Evolutionary conservation across 2,797 vertebrate genomes (phyloP).

Genomic region (Siniperca obscura): DNA sequence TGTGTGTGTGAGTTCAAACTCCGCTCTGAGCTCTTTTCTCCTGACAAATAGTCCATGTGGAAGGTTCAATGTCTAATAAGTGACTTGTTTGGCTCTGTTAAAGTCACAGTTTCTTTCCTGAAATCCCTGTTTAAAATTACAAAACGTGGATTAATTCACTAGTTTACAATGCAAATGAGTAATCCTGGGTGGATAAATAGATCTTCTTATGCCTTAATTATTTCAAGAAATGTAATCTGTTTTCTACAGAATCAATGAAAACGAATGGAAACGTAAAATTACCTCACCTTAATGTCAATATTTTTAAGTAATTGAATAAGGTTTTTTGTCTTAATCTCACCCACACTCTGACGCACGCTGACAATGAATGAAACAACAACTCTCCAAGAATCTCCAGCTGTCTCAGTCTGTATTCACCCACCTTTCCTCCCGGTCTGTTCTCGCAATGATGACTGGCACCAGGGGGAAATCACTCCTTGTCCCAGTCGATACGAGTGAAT

Average conservation of each 20-base stretch:
- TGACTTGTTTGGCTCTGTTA: constrained; percentile 23
- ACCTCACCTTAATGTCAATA: not conserved
- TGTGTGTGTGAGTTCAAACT: constrained; percentile 43
- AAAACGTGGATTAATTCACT: not conserved
- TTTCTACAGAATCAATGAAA: not conserved
- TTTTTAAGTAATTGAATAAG: not conserved
- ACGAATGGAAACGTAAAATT: not conserved
- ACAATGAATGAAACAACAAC: constrained; percentile 60
- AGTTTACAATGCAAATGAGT: not conserved
- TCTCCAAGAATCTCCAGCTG: constrained; percentile 50
- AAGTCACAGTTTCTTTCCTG: no score
- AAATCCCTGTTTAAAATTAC: not conserved
- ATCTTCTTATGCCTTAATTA: no score
- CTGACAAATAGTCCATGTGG: constrained; percentile 31
- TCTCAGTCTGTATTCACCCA: constrained; percentile 60
- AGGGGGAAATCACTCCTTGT: constrained; percentile 55
- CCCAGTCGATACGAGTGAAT: constrained; percentile 48
- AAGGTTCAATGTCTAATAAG: constrained; percentile 56
- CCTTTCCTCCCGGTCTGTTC: constrained; percentile 56
- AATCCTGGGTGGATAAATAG: not conserved
- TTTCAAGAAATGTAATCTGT: not conserved
- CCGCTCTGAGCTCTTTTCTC: constrained; percentile 11
- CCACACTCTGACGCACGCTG: not conserved
- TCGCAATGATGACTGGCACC: constrained; percentile 42
- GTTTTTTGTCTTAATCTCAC: not conserved